Evolutionary conservation across 2,113 vertebrate genomes (phyloP).

Genomic region (Oryctolagus cuniculus): mOryCun1.1 NC_091447.1:15960001-15960500

Average conservation of each 20-base stretch:
- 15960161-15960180: background rate
- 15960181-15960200: background rate
- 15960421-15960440: background rate
- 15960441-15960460: background rate
- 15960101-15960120: background rate
- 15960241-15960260: background rate
- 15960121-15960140: background rate
- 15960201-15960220: background rate
- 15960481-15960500: background rate
- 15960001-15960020: conserved; percentile 14
- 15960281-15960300: background rate
- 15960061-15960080: background rate
- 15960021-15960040: background rate
- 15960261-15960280: background rate
- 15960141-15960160: background rate
- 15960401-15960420: background rate
- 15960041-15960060: background rate
- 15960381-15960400: background rate
- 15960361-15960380: background rate
- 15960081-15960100: background rate
- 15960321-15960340: background rate
- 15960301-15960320: background rate
- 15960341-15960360: background rate
- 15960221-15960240: background rate
- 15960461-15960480: background rate